These are phyloP conservation scores for Drosophila greeni DNA, from an alignment of 2,888 invertebrate species.

Conservation along the genomic window DNA sequence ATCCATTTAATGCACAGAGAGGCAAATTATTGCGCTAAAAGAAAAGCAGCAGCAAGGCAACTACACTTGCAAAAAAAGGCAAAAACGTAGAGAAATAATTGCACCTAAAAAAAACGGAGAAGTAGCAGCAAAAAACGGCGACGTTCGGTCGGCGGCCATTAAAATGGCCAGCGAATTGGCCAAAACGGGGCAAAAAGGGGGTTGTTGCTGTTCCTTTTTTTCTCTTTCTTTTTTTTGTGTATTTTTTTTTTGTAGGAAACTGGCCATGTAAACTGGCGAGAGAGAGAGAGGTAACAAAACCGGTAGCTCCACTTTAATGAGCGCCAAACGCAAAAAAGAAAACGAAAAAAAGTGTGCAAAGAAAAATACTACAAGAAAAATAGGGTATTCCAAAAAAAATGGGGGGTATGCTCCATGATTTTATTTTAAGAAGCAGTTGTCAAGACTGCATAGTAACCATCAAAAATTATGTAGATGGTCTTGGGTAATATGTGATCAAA, in stretches of 20 bases:
- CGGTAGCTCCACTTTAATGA: constrained; percentile 66
- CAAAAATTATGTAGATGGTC: not conserved
- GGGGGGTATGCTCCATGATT: constrained; percentile 4
- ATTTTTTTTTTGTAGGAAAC: constrained; percentile 2
- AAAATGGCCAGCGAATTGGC: constrained; percentile 71
- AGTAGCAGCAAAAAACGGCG: constrained; percentile 45
- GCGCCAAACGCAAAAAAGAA: constrained; percentile 39
- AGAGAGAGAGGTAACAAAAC: constrained; percentile 39
- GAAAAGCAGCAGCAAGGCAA: constrained; percentile 25
- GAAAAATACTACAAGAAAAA: constrained; percentile 14
- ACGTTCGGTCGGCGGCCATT: constrained; percentile 62
- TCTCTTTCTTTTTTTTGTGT: not conserved
- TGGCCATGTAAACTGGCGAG: constrained; percentile 42
- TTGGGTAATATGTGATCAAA: not conserved
- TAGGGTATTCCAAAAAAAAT: constrained; percentile 10
- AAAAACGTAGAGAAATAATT: constrained; percentile 62
- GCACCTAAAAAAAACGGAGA: constrained; percentile 60
- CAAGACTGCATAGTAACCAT: not conserved
- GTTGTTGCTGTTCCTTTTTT: constrained; percentile 5
- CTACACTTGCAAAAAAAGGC: constrained; percentile 26
- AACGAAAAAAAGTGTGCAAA: constrained; percentile 34
- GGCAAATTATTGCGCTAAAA: constrained; percentile 75
- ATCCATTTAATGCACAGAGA: constrained; percentile 76
- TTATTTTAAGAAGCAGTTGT: not conserved
- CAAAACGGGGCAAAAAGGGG: constrained; percentile 14